Evolutionary conservation across 2,797 vertebrate genomes (phyloP).

Genomic region (Chaunax sp.): DNA sequence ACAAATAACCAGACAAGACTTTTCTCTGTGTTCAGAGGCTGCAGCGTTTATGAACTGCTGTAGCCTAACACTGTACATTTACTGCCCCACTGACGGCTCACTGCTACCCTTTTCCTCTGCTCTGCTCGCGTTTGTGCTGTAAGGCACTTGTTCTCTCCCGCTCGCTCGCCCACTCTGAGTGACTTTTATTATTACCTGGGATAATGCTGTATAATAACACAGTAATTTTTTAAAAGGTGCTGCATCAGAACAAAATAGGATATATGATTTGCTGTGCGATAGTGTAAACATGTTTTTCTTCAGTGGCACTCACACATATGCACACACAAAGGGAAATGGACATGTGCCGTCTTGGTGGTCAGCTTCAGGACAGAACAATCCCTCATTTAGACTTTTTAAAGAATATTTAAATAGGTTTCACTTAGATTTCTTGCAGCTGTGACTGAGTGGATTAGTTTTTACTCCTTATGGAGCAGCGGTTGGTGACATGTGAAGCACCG

Average conservation of each 20-base stretch:
- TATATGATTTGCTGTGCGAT: constrained; percentile 9
- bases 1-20: no score
- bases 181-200: no score
- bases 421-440: constrained; percentile 47
- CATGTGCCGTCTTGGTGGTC: constrained; percentile 68
- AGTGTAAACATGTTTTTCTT: not conserved
- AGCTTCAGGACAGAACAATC: constrained; percentile 62
- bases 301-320: not conserved
- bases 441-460: constrained; percentile 18
- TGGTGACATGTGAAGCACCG: not conserved
- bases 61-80: no score
- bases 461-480: not conserved
- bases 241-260: not conserved
- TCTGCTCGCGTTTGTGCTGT: no score
- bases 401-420: constrained; percentile 45
- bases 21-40: no score
- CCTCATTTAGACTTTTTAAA: constrained; percentile 33
- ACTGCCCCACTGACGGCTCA: no score
- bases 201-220: not conserved
- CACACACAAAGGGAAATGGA: constrained; percentile 16
- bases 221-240: not conserved
- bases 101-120: no score
- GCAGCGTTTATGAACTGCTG: no score
- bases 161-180: no score
- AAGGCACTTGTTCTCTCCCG: no score